Evolutionary conservation across 2,888 invertebrate species (phyloP).

Genomic region (Tinea pellionella): DNA sequence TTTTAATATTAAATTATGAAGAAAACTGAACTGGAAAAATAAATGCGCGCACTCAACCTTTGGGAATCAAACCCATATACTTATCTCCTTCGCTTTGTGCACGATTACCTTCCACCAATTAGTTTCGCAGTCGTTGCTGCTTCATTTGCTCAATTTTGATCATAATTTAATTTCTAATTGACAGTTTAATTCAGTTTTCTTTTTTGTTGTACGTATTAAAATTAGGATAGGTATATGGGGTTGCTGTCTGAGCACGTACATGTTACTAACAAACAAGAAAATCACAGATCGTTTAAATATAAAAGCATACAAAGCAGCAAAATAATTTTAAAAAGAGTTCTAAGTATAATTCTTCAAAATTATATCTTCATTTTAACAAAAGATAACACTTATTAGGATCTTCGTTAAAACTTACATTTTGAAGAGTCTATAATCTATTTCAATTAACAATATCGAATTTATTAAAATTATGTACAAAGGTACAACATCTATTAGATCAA

Average conservation of each 20-base stretch:
- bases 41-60: too few species aligned
- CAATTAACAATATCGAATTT: constrained; percentile 6
- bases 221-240: background rate
- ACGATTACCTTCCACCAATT: too few species aligned
- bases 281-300: constrained; percentile 1
- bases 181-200: too few species aligned
- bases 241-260: background rate
- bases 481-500: constrained; percentile 50
- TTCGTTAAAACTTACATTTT: too few species aligned
- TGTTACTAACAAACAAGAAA: background rate
- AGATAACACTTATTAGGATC: background rate
- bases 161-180: too few species aligned
- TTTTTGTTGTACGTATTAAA: background rate
- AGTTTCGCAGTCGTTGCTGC: too few species aligned
- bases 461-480: constrained; percentile 47
- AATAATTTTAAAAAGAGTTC: background rate
- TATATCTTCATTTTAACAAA: too few species aligned
- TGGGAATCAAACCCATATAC: too few species aligned
- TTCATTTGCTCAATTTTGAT: too few species aligned
- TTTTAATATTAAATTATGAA: too few species aligned
- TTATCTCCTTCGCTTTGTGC: too few species aligned
- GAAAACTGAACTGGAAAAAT: too few species aligned
- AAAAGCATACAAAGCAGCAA: background rate
- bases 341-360: background rate
- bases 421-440: background rate